Percentiles rank a stretch among this genome's conserved stretches.
Conservation (phyloP, 2,797 vertebrate species). For the Natrix natrix region DNA sequence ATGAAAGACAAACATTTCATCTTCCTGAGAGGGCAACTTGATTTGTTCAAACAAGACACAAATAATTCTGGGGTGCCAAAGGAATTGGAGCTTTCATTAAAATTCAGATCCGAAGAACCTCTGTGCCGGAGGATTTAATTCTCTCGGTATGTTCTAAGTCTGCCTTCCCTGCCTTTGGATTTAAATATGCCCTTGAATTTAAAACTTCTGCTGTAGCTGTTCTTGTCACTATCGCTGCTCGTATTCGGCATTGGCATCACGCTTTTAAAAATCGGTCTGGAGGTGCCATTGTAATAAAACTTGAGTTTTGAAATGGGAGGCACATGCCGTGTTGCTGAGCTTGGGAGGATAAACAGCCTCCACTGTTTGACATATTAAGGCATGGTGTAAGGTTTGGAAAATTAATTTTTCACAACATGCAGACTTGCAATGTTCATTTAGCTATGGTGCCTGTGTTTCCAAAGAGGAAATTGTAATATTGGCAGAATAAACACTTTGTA, state of each 20-base stretch:
- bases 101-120: conserved; percentile 31
- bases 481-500: neutral
- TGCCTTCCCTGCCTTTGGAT: neutral
- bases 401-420: neutral
- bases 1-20: conserved; percentile 54
- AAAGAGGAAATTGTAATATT: neutral
- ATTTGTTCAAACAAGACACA: conserved; percentile 38
- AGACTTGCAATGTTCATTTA: neutral
- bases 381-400: neutral
- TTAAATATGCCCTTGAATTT: neutral
- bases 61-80: neutral
- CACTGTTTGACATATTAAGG: neutral
- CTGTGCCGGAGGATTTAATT: fast-evolving
- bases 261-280: neutral
- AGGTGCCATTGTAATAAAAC: neutral
- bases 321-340: neutral
- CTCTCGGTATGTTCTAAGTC: neutral
- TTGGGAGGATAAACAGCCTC: neutral
- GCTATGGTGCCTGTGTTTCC: neutral
- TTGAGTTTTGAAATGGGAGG: neutral
- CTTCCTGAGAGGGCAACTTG: conserved; percentile 3
- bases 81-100: conserved; percentile 37
- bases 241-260: neutral
- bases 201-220: neutral
- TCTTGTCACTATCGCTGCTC: neutral